Evolutionary conservation across 2,888 invertebrate genomes (phyloP).

Genomic region (Malthinus seriepunctatus): DNA sequence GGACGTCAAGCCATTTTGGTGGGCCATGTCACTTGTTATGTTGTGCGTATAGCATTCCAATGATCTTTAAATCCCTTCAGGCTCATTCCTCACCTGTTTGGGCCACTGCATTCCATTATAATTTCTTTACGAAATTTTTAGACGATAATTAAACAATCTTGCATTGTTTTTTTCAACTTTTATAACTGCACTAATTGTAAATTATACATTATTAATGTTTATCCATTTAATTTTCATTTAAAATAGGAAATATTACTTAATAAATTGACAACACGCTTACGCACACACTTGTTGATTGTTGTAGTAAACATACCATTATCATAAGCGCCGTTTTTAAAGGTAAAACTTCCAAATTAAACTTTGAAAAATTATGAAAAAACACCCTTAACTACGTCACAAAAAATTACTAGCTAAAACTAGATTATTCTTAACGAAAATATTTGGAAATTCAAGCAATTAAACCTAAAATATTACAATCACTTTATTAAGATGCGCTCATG

Average conservation of each 20-base stretch:
- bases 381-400: too few relatives aligned
- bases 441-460: too few relatives aligned
- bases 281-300: slow-evolving; percentile 21
- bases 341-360: neutral
- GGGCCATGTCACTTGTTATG: slow-evolving; percentile 40
- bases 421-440: too few relatives aligned
- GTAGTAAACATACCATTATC: slow-evolving; percentile 23
- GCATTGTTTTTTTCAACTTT: neutral
- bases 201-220: too few relatives aligned
- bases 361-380: neutral
- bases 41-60: slow-evolving; percentile 34
- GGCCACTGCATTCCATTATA: slow-evolving; percentile 34
- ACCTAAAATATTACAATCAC: too few relatives aligned
- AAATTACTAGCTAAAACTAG: too few relatives aligned
- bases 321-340: neutral
- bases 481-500: neutral
- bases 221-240: slow-evolving; percentile 5
- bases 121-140: slow-evolving; percentile 16
- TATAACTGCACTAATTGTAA: too few relatives aligned
- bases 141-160: neutral
- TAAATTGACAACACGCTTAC: slow-evolving; percentile 6
- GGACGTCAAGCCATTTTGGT: slow-evolving; percentile 42
- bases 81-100: slow-evolving; percentile 34
- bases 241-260: neutral
- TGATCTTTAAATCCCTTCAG: slow-evolving; percentile 34